phyloP scores from a whole-genome alignment of 2,888 invertebrate genomes.

The Leucoma salicis region DNA sequence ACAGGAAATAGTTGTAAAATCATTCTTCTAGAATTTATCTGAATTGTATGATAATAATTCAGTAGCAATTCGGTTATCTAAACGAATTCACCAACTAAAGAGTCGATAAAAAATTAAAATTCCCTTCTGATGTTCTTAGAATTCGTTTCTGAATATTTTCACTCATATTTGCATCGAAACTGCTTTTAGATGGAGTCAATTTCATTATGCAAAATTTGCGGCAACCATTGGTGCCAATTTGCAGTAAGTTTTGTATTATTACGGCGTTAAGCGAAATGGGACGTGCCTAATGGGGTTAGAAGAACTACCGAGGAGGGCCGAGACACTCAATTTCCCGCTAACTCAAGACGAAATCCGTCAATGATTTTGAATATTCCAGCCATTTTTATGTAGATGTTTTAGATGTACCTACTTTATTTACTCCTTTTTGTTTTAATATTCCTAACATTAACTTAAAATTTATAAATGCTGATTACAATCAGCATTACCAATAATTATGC shows the following conservation, averaged over 20 bases:
- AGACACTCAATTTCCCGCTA: not conserved
- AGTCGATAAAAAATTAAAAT: slow-evolving; percentile 12
- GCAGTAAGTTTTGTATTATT: slow-evolving; percentile 55
- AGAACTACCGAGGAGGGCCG: slow-evolving; percentile 7
- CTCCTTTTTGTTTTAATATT: too few species aligned
- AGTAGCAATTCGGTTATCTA: not conserved
- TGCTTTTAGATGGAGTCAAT: slow-evolving; percentile 43
- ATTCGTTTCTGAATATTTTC: not conserved
- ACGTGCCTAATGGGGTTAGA: slow-evolving; percentile 34
- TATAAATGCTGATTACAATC: too few species aligned
- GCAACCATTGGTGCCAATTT: slow-evolving; percentile 51
- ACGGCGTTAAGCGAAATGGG: slow-evolving; percentile 44
- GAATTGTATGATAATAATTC: too few species aligned
- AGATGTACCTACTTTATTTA: too few species aligned
- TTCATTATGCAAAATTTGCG: slow-evolving; percentile 71
- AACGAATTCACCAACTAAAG: not conserved
- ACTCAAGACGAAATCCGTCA: slow-evolving; percentile 1
- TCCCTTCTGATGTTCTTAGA: slow-evolving; percentile 11
- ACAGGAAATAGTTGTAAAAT: too few species aligned
- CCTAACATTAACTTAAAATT: too few species aligned
- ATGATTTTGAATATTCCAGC: slow-evolving; percentile 3
- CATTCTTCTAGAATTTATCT: too few species aligned
- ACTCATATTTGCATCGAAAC: slow-evolving; percentile 65
- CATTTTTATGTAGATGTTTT: not conserved
- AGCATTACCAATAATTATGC: too few species aligned